Base-by-base conservation (phyloP, 1,140 invertebrate species). In the Drosophila parvula region DNA sequence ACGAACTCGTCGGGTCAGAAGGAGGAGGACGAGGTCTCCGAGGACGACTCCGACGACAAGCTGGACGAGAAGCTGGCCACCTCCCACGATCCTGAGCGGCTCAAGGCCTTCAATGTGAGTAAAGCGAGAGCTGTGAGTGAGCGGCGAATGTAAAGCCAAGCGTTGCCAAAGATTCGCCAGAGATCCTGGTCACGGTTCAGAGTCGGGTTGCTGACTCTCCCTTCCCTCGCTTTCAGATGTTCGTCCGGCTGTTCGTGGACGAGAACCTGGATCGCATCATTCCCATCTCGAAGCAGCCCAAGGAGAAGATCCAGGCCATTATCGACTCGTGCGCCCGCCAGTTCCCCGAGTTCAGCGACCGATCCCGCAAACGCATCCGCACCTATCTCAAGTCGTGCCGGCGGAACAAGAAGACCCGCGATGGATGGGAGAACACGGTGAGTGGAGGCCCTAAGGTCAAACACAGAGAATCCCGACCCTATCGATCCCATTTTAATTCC, bases 241-340 rank as follows among this genome's bases (percentile, higher is more conserved):
- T 99, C 93, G 98, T 99, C 38, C 95, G 98, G 34, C 94, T 99
- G 57, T 99, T 99, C 93, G 98, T 99, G 44, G 98, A 99, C 92
- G 98, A 99, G 93, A 99, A 99, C 92, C 93, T 99, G 78, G 98
- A 99, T 91, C 95, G 98, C 86, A 98, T 98, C 93, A 97, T 99
- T 68, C 98, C 98, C 55, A 99, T 99, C 88, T 98, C 97, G 32
- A 98, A 98, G 92, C 98, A 99, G 93, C 98, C 98, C 5, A 99
- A 99, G 92, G 98, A 99, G 92, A 99, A 99, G 94, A 98, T 99
- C 74, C 98, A 99, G 92, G 98, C 98, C 10, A 99, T 99, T 90
- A 98, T 99, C 79, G 98, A 99, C 91, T 98, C 98, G 6, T 99
- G 98, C 93, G 97, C 97, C 63, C 94, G 98, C 79, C 98, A 99